A percentile compares a stretch with the other conserved stretches of the same genome.
Evolutionary conservation across 2,113 vertebrate genomes (phyloP).

Genomic region (Cervus canadensis): DNA sequence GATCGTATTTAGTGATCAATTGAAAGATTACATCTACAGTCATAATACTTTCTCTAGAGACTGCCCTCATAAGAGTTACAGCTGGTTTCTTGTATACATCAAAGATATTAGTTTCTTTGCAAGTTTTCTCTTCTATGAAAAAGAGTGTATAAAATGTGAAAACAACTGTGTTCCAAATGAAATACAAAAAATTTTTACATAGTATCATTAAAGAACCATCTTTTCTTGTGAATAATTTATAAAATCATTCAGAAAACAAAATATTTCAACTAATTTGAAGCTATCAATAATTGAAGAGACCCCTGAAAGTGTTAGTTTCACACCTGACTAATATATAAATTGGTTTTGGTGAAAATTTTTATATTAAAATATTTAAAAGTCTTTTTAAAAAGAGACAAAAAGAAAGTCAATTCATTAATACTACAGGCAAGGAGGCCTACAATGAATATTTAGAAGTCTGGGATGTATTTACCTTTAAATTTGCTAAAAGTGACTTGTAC

Average conservation of each 20-base stretch:
- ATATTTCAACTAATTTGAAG: neutral
- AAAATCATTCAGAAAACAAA: conserved; percentile 39
- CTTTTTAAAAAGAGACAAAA: neutral
- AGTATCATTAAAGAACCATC: neutral
- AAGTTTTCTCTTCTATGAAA: neutral
- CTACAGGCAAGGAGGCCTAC: neutral
- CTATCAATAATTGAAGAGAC: neutral
- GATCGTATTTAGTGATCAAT: neutral
- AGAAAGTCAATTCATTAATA: neutral
- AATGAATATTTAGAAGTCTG: conserved; percentile 5
- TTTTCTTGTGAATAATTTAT: neutral
- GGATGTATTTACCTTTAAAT: conserved; percentile 43
- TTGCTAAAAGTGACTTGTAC: conserved; percentile 28
- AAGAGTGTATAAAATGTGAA: neutral
- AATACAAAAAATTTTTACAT: neutral
- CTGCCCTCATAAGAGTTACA: neutral
- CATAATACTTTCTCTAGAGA: neutral
- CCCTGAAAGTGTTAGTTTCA: neutral
- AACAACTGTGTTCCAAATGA: neutral
- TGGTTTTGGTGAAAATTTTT: neutral
- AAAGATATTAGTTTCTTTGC: conserved; percentile 1
- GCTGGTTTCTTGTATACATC: neutral
- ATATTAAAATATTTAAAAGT: conserved; percentile 9
- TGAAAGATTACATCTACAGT: neutral
- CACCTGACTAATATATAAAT: neutral